Evolutionary conservation across 2,888 invertebrate genomes (phyloP).

Genomic region (Rotaria sp.): DNA sequence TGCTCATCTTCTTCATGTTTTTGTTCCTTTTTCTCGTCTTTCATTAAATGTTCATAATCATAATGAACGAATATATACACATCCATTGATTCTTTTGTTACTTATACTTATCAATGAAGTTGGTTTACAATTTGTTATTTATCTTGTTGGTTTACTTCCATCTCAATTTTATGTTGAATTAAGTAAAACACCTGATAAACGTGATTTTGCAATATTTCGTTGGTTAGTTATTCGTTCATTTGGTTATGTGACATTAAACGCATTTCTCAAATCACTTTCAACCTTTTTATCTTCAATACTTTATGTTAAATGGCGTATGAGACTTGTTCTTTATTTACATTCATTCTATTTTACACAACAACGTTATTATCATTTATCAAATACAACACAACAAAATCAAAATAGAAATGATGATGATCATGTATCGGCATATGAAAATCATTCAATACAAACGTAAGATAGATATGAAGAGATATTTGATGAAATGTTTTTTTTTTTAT

Average conservation of each 20-base stretch:
- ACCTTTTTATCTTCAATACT: slow-evolving; percentile 37
- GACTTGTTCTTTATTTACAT: neutral
- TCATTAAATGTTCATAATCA: neutral
- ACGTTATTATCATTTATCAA: slow-evolving; percentile 29
- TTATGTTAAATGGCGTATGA: slow-evolving; percentile 34
- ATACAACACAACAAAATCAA: slow-evolving; percentile 25
- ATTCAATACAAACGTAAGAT: slow-evolving; percentile 15
- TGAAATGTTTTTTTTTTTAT: neutral
- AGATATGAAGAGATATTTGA: neutral
- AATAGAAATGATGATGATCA: slow-evolving; percentile 5
- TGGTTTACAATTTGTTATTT: slow-evolving; percentile 59
- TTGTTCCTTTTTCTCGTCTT: slow-evolving; percentile 2
- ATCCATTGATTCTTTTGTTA: slow-evolving; percentile 29
- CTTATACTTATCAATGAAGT: slow-evolving; percentile 38
- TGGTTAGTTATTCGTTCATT: slow-evolving; percentile 49
- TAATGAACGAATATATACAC: neutral
- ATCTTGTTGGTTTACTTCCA: slow-evolving; percentile 59
- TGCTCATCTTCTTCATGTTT: neutral
- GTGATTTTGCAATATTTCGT: slow-evolving; percentile 55
- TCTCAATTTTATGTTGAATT: slow-evolving; percentile 59
- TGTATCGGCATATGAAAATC: neutral
- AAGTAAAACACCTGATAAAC: slow-evolving; percentile 48
- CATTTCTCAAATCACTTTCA: slow-evolving; percentile 51
- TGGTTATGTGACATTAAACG: slow-evolving; percentile 49
- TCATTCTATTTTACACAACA: neutral